A percentile compares a stretch with the other conserved stretches of the same genome.
phyloP scores from a whole-genome alignment of 2,113 vertebrate species.

The Rattus norvegicus region GRCr8 NC_086039.1:93552001-93552500 shows the following conservation, averaged over 20 bases:
- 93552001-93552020: background rate
- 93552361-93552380: background rate
- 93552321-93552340: background rate
- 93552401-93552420: background rate
- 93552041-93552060: background rate
- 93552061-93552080: background rate
- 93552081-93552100: fast-evolving
- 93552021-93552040: background rate
- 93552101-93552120: background rate
- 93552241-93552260: background rate
- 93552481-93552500: background rate
- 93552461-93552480: background rate
- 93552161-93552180: background rate
- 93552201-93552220: background rate
- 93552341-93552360: background rate
- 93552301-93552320: background rate
- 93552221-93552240: background rate
- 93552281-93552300: background rate
- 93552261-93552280: background rate
- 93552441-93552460: background rate
- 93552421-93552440: background rate
- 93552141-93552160: background rate
- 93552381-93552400: background rate
- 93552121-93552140: background rate
- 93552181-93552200: background rate